phyloP scores from a whole-genome alignment of 2,113 vertebrate genomes.

The Tragelaphus buxtoni region DNA sequence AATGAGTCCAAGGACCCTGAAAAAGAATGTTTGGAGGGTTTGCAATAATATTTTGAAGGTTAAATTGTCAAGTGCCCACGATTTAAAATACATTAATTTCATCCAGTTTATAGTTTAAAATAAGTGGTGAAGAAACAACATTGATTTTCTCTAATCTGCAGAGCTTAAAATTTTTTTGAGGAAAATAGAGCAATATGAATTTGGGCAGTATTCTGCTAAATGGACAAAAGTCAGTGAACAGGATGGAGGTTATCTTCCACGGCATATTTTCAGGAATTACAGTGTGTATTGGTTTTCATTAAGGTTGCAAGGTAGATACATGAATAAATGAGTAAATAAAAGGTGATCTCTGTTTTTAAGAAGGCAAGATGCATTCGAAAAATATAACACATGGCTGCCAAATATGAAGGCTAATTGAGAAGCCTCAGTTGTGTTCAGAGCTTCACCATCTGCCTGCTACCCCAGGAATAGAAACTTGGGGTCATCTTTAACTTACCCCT shows the following conservation, averaged over 20 bases:
- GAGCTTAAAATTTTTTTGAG: not conserved
- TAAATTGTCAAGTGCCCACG: not conserved
- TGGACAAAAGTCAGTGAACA: not conserved
- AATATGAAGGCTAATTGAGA: not conserved
- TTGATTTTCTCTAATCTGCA: not conserved
- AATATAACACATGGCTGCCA: not conserved
- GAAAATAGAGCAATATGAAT: not conserved
- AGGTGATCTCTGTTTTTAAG: not conserved
- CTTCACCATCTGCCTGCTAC: not conserved
- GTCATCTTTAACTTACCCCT: not conserved
- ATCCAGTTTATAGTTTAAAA: not conserved
- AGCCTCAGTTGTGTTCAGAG: not conserved
- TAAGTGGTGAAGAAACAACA: not conserved
- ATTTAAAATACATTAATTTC: slow-evolving; percentile 11
- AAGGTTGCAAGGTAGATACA: not conserved
- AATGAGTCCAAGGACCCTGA: not conserved
- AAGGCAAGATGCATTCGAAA: not conserved
- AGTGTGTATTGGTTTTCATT: not conserved
- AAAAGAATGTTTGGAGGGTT: slow-evolving; percentile 14
- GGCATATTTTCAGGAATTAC: not conserved
- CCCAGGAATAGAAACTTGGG: not conserved
- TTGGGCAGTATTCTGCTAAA: not conserved
- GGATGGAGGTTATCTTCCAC: not conserved
- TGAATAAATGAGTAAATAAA: not conserved
- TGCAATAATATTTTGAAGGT: slow-evolving; percentile 30